Evolutionary conservation across 2,888 invertebrate species (phyloP).

Genomic region (Terebella lapidaria): DNA sequence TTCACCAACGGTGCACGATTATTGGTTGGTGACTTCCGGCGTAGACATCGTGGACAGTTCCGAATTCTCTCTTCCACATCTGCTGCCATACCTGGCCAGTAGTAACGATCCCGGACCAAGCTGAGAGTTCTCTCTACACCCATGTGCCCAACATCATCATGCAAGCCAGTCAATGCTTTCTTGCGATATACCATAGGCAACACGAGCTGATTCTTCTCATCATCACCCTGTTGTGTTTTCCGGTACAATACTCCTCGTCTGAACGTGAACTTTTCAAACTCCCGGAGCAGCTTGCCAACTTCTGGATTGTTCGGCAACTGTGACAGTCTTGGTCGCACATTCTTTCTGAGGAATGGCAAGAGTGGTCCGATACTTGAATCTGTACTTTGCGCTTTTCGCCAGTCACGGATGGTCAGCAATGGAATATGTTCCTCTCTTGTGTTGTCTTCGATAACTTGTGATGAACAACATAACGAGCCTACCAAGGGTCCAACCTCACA

Average conservation of each 20-base stretch:
- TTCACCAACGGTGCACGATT: neutral
- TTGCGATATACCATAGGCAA: neutral
- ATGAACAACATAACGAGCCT: neutral
- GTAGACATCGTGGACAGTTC: neutral
- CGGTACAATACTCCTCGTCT: neutral
- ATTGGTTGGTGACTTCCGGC: neutral
- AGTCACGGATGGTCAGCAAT: neutral
- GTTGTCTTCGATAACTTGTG: neutral
- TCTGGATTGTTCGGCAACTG: too few species aligned
- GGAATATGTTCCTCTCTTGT: too few species aligned
- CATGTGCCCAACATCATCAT: constrained; percentile 4
- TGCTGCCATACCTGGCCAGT: constrained; percentile 1
- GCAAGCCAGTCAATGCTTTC: neutral
- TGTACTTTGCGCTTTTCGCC: neutral
- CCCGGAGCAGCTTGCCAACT: too few species aligned
- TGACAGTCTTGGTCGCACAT: too few species aligned
- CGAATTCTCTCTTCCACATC: neutral
- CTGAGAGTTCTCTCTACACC: neutral
- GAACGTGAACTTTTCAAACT: too few species aligned
- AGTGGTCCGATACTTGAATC: too few species aligned
- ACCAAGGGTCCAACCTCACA: neutral
- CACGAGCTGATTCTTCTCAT: neutral
- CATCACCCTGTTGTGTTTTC: neutral
- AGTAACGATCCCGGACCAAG: neutral
- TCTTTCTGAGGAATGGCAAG: neutral